A percentile compares a stretch with the other conserved stretches of the same genome.
Evolutionary conservation across 2,888 invertebrate genomes (phyloP).

Genomic region (Xestia rhomboidea): DNA sequence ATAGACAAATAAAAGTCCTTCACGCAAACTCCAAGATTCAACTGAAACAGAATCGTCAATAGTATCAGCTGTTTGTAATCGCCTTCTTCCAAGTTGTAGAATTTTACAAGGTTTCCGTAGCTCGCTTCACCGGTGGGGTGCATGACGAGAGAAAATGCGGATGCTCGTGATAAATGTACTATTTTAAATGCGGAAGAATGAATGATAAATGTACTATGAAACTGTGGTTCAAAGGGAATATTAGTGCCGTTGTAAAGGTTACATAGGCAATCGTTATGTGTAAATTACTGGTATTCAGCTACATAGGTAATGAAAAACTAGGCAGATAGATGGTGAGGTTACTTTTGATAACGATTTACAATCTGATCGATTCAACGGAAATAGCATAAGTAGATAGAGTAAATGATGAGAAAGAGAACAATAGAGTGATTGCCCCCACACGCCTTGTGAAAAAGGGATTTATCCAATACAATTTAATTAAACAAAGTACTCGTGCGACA

Average conservation of each 20-base stretch:
- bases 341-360: not conserved
- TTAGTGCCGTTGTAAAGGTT: not conserved
- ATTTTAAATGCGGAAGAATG: slow-evolving; percentile 41
- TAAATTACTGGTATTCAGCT: not conserved
- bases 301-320: not conserved
- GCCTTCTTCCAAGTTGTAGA: slow-evolving; percentile 35
- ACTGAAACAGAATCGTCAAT: slow-evolving; percentile 33
- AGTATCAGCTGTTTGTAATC: slow-evolving; percentile 46
- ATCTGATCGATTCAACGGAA: not conserved
- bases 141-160: slow-evolving; percentile 24
- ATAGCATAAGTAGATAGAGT: not conserved
- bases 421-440: slow-evolving; percentile 4
- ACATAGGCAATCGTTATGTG: not conserved
- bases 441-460: slow-evolving; percentile 4
- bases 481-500: slow-evolving; percentile 65
- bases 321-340: not conserved
- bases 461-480: slow-evolving; percentile 47
- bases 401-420: not conserved
- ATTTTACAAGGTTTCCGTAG: slow-evolving; percentile 29
- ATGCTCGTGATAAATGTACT: slow-evolving; percentile 43
- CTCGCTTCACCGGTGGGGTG: not conserved
- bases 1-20: not conserved
- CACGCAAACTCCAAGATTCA: not conserved
- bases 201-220: slow-evolving; percentile 27
- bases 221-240: not conserved